A percentile compares a stretch with the other conserved stretches of the same genome.
These are phyloP conservation scores for Macrotus californicus DNA, from an alignment of 2,113 vertebrate genomes.

Conservation along the genomic window DNA sequence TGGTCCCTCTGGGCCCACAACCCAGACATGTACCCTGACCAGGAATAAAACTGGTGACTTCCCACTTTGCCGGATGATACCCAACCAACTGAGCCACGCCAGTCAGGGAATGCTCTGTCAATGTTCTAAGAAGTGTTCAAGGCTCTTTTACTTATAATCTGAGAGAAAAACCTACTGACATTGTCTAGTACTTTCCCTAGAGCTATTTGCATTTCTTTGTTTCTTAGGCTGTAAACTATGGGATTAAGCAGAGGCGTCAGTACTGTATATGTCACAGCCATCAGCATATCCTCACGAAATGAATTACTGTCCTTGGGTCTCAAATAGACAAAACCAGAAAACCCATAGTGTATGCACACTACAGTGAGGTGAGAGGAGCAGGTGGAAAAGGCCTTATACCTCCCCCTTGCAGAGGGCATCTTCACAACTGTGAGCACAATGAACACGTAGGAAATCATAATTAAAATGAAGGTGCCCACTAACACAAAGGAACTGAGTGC, in stretches of 20 bases:
- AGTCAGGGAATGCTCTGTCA: neutral
- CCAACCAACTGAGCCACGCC: no score
- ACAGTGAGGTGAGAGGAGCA: constrained; percentile 51
- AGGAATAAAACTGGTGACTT: no score
- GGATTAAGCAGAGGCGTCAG: constrained; percentile 68
- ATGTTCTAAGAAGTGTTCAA: neutral
- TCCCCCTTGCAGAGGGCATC: constrained; percentile 24
- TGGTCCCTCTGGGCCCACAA: no score
- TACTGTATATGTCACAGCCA: constrained; percentile 59
- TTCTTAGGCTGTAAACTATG: constrained; percentile 65
- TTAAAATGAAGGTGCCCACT: constrained; percentile 48
- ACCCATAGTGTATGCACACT: constrained; percentile 59
- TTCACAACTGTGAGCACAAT: constrained; percentile 22
- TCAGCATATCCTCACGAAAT: constrained; percentile 14
- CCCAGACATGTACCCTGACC: no score
- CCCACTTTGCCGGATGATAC: no score
- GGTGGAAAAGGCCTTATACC: constrained; percentile 44
- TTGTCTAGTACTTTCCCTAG: constrained; percentile 16
- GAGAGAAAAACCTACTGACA: neutral
- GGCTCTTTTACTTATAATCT: neutral
- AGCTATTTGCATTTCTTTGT: constrained; percentile 55
- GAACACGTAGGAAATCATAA: constrained; percentile 55
- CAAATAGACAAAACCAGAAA: constrained; percentile 47
- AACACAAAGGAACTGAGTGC: constrained; percentile 24
- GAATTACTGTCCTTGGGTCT: constrained; percentile 34